phyloP scores from a whole-genome alignment of 1,140 invertebrate species.

The Cydia strobilella region DNA sequence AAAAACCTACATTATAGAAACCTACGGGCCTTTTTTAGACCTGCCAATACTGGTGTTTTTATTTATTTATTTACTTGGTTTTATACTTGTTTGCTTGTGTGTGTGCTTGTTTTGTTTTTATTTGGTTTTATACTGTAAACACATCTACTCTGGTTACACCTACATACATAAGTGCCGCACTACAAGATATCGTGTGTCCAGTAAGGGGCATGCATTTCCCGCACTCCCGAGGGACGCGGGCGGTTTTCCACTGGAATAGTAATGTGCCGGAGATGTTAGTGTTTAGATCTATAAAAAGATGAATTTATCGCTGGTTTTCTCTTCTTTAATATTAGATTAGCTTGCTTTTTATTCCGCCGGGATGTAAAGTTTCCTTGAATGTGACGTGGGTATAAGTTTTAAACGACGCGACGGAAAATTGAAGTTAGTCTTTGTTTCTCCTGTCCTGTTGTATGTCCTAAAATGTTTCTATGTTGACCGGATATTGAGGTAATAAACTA shows the following conservation, averaged over 20 bases:
- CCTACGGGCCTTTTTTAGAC: too few relatives aligned
- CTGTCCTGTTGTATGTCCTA: not conserved
- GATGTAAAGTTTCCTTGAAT: not conserved
- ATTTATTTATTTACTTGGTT: too few relatives aligned
- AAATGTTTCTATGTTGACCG: too few relatives aligned
- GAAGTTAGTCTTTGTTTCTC: not conserved
- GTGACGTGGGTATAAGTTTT: not conserved
- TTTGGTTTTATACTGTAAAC: not conserved
- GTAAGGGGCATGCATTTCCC: conserved; percentile 28
- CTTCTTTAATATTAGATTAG: conserved; percentile 20
- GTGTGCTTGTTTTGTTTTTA: too few relatives aligned
- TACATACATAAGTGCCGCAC: not conserved
- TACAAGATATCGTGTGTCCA: conserved; percentile 25
- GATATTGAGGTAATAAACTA: too few relatives aligned
- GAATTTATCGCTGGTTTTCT: conserved; percentile 21
- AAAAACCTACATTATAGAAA: too few relatives aligned
- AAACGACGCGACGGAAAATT: not conserved
- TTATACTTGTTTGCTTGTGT: too few relatives aligned
- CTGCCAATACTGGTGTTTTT: too few relatives aligned
- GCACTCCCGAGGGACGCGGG: conserved; percentile 34
- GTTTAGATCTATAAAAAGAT: conserved; percentile 30
- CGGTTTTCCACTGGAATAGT: conserved; percentile 48
- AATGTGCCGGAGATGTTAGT: conserved; percentile 37
- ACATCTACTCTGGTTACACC: not conserved
- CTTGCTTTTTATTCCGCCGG: conserved; percentile 3